These are phyloP conservation scores for Trissolcus basalis DNA, from an alignment of 1,140 invertebrate genomes.

Conservation along the genomic window DNA sequence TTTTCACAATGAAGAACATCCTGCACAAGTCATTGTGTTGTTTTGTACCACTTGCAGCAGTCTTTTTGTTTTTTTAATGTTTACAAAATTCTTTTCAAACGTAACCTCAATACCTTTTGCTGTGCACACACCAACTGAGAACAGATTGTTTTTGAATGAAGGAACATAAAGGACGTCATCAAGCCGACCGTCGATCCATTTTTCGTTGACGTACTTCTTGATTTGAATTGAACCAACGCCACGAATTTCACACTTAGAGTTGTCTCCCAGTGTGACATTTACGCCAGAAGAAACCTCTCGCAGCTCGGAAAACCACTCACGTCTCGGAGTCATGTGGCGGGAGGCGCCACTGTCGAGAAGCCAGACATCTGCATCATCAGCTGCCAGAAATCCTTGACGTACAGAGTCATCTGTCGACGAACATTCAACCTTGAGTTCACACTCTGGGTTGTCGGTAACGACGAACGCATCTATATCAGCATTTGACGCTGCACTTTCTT, in stretches of 20 bases:
- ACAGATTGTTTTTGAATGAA: conserved; percentile 17
- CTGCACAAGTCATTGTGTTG: conserved; percentile 6
- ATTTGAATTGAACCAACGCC: conserved; percentile 20
- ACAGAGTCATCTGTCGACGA: no score
- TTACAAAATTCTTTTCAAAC: no score
- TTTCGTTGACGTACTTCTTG: neutral
- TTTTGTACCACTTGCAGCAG: conserved; percentile 8
- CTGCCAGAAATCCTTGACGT: conserved; percentile 12
- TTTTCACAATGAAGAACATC: conserved; percentile 14
- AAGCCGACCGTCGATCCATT: conserved; percentile 25
- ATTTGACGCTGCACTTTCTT: no score
- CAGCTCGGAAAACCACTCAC: conserved; percentile 27
- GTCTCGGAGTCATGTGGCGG: conserved; percentile 26
- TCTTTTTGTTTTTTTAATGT: conserved; percentile 6
- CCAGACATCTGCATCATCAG: conserved; percentile 24
- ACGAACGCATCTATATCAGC: no score
- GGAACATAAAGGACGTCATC: conserved; percentile 30
- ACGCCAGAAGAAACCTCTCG: no score
- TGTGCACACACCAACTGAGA: conserved; percentile 25
- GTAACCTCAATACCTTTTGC: conserved; percentile 7
- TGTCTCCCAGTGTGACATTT: no score
- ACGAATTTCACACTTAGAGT: no score
- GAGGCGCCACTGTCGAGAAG: conserved; percentile 27
- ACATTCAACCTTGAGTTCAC: no score
- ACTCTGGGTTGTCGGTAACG: no score